Conservation (phyloP, 2,797 vertebrate species). For the Chiroxiphia lanceolata region DNA sequence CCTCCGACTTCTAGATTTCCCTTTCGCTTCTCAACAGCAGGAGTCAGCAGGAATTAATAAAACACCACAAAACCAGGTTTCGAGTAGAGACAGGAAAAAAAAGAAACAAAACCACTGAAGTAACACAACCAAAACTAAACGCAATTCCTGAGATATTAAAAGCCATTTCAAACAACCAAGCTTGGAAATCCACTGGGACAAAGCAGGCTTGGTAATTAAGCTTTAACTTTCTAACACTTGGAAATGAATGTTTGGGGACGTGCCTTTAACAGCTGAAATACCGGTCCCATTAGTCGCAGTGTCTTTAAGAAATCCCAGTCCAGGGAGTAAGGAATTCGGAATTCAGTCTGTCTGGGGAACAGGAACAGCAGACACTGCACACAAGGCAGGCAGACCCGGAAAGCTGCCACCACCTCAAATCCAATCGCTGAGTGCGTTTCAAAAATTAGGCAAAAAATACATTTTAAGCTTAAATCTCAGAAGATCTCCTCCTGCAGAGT, state of each 20-base stretch:
- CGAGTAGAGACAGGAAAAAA: neutral
- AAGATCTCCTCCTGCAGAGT: neutral
- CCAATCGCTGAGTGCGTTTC: fast-evolving
- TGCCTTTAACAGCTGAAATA: neutral
- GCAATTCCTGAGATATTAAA: neutral
- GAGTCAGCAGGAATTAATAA: neutral
- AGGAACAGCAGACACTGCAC: fast-evolving
- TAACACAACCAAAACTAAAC: neutral
- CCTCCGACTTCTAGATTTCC: fast-evolving
- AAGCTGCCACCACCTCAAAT: neutral
- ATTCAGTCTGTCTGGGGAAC: neutral
- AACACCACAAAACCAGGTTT: neutral
- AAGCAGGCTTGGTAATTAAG: neutral
- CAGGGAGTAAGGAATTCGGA: neutral
- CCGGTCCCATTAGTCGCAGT: fast-evolving
- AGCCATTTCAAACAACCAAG: neutral
- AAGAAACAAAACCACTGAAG: too few species aligned
- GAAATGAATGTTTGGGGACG: neutral
- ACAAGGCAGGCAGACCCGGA: neutral
- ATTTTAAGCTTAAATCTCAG: neutral
- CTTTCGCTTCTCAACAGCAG: neutral
- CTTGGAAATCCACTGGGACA: neutral
- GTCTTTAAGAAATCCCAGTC: neutral
- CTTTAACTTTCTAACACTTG: neutral
- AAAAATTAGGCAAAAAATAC: fast-evolving